Percentiles rank a stretch among this genome's conserved stretches.
phyloP scores from a whole-genome alignment of 2,113 vertebrate genomes.

The Zapus hudsonius region DNA sequence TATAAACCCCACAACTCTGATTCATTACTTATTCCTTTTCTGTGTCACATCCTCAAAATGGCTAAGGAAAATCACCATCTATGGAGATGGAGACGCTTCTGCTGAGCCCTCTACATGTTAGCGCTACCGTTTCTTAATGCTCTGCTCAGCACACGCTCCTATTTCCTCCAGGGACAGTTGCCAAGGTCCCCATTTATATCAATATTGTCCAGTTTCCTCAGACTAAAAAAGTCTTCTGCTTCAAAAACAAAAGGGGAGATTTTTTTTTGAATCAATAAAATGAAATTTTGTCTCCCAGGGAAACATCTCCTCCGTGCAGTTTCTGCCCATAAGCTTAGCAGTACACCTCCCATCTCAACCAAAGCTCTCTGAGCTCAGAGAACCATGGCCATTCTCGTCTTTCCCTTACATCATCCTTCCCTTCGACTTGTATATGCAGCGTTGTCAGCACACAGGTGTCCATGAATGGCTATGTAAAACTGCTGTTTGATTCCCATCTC shows the following conservation, averaged over 20 bases:
- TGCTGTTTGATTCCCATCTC: neutral
- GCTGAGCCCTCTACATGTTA: neutral
- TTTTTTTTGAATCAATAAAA: neutral
- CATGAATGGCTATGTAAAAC: neutral
- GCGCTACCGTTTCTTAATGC: rapidly evolving
- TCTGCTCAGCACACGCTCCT: neutral
- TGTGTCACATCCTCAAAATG: neutral
- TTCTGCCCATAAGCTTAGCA: neutral
- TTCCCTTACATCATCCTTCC: neutral
- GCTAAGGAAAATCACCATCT: neutral
- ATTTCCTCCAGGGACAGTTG: neutral
- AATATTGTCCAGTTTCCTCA: neutral
- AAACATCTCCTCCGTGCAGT: neutral
- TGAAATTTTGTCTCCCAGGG: neutral
- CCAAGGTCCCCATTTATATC: neutral
- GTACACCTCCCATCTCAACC: neutral
- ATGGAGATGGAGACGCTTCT: neutral
- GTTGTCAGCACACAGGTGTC: neutral
- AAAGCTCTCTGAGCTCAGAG: neutral
- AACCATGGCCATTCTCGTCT: neutral
- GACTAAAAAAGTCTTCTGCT: neutral
- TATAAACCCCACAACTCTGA: neutral
- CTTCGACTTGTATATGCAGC: neutral
- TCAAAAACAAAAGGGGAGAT: neutral
- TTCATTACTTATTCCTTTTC: neutral